Evolutionary conservation across 2,888 invertebrate genomes (phyloP).

Genomic region (Agrochola lychnidis): DNA sequence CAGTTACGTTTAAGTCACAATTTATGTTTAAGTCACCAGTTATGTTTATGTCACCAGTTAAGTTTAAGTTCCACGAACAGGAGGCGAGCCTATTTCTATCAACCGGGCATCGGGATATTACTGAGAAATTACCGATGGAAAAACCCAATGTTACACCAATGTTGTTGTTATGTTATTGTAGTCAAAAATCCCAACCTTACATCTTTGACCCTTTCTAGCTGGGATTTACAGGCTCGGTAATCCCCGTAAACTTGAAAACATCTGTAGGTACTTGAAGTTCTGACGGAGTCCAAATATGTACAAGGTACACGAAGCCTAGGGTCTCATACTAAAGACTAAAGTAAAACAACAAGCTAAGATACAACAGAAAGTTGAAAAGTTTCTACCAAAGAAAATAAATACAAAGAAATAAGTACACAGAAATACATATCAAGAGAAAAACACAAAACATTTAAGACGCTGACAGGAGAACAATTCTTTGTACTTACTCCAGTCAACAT

Average conservation of each 20-base stretch:
- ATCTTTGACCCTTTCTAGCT: neutral
- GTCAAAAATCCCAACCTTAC: neutral
- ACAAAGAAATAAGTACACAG: conserved; percentile 35
- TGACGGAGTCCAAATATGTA: conserved; percentile 15
- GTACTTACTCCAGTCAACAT: conserved; percentile 48
- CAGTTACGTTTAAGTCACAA: too few relatives aligned
- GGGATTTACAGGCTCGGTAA: neutral
- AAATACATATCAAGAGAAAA: conserved; percentile 31
- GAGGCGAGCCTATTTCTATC: neutral
- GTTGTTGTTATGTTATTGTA: neutral
- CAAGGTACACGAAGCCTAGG: conserved; percentile 4
- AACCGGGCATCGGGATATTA: neutral
- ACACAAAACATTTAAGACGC: conserved; percentile 21
- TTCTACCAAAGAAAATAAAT: conserved; percentile 19
- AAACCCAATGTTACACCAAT: neutral
- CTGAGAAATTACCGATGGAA: neutral
- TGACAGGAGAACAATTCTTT: conserved; percentile 30
- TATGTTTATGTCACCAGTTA: neutral
- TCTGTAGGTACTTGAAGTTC: neutral
- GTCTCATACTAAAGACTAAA: conserved; percentile 24
- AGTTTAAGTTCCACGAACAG: neutral
- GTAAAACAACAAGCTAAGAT: conserved; percentile 22
- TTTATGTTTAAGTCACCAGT: too few relatives aligned
- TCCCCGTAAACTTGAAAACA: neutral
- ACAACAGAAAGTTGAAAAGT: conserved; percentile 34